Evolutionary conservation across 2,113 vertebrate species (phyloP).

Genomic region (Eulemur macaco): DNA sequence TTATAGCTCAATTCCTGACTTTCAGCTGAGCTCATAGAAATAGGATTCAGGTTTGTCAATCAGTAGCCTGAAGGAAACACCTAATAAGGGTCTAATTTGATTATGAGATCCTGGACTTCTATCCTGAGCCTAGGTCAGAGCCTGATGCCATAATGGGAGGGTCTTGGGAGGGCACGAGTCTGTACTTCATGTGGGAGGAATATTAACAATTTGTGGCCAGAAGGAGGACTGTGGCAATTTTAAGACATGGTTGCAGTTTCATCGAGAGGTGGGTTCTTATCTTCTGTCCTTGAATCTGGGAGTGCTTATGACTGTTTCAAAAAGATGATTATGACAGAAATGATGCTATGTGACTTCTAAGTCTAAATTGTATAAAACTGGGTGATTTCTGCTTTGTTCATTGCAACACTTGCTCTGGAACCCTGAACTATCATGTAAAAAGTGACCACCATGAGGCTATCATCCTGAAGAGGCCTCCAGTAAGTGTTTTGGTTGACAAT

Average conservation of each 20-base stretch:
- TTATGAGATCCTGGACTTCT: neutral
- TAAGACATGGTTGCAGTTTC: neutral
- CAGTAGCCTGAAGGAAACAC: neutral
- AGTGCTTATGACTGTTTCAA: neutral
- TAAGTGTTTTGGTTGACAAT: neutral
- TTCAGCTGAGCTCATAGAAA: neutral
- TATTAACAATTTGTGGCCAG: neutral
- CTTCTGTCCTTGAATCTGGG: neutral
- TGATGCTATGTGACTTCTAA: neutral
- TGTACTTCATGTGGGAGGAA: neutral
- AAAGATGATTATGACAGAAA: neutral
- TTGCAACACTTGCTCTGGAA: neutral
- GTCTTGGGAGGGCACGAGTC: neutral
- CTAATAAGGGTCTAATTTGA: neutral
- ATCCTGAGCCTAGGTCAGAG: neutral
- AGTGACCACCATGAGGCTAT: neutral
- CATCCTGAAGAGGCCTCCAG: neutral
- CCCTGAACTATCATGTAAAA: neutral
- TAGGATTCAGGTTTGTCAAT: neutral
- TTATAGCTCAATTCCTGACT: neutral
- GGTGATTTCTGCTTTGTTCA: neutral
- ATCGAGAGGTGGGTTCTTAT: neutral
- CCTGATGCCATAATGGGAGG: too few relatives aligned
- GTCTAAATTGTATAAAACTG: accelerated
- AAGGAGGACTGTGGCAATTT: neutral